Evolutionary conservation across 2,113 vertebrate species (phyloP).

Genomic region (Greenwoodochromis staneri): DNA sequence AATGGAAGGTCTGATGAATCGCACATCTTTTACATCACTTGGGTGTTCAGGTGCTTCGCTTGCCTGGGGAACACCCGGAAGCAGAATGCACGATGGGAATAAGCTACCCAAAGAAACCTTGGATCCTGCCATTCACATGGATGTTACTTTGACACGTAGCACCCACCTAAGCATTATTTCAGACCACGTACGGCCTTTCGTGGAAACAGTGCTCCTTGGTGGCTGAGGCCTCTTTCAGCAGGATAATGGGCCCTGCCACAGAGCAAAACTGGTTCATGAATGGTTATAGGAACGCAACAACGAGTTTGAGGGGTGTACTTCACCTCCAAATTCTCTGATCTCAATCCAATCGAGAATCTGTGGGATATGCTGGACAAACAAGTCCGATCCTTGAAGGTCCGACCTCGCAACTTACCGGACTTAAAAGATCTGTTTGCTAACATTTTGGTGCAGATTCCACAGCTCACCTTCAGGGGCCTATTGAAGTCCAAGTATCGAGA

Average conservation of each 20-base stretch:
- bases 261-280: neutral
- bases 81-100: neutral
- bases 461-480: neutral
- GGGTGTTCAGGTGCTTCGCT: neutral
- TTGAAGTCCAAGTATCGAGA: neutral
- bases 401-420: neutral
- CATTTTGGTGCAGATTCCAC: neutral
- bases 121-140: neutral
- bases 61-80: neutral
- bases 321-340: neutral
- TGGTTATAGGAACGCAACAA: neutral
- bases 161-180: neutral
- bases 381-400: neutral
- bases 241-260: neutral
- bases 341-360: neutral
- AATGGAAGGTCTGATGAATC: neutral
- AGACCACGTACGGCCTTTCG: neutral
- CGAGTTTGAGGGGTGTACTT: neutral
- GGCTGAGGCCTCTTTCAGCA: neutral
- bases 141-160: neutral
- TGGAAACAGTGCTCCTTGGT: neutral
- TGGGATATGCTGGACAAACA: neutral
- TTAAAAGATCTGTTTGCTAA: neutral
- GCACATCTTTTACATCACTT: neutral
- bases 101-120: neutral